A percentile compares a stretch with the other conserved stretches of the same genome.
phyloP scores from a whole-genome alignment of 2,113 vertebrate genomes.

The Callaeas wilsoni region DNA sequence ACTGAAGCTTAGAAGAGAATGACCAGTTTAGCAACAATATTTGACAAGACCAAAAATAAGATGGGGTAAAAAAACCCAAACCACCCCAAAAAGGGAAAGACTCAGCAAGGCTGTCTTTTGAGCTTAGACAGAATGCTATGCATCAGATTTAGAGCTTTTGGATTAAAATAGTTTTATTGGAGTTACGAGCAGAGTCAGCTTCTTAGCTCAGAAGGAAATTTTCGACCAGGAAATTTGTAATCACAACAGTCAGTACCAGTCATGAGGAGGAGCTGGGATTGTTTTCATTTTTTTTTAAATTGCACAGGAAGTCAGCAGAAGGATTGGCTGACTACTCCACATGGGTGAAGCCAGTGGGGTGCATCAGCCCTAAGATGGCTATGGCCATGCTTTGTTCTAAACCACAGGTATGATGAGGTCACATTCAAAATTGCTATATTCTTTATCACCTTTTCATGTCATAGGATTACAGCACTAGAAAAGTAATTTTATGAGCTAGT shows the following conservation, averaged over 20 bases:
- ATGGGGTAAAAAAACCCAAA: rapidly evolving
- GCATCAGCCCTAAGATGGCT: not conserved
- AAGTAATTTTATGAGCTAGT: not conserved
- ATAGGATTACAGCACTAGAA: not conserved
- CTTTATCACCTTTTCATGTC: not conserved
- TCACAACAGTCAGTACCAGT: not conserved
- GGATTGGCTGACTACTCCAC: not conserved
- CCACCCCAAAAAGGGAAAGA: not conserved
- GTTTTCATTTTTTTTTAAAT: not conserved
- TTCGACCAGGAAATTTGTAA: not conserved
- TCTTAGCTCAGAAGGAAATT: not conserved
- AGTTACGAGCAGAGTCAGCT: not conserved
- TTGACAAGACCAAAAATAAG: not conserved
- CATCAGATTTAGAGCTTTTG: not conserved
- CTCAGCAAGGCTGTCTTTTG: not conserved
- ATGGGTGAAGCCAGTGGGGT: not conserved
- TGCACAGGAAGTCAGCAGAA: not conserved
- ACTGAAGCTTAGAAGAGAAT: not conserved
- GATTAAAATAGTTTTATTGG: not conserved
- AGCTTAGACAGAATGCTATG: not conserved
- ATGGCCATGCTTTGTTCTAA: not conserved
- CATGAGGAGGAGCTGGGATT: not conserved
- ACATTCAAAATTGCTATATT: not conserved
- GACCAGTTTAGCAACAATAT: not conserved
- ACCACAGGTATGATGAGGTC: not conserved